Percentiles rank a stretch among this genome's conserved stretches.
phyloP scores from a whole-genome alignment of 2,113 vertebrate genomes.

The Heliornis fulica region DNA sequence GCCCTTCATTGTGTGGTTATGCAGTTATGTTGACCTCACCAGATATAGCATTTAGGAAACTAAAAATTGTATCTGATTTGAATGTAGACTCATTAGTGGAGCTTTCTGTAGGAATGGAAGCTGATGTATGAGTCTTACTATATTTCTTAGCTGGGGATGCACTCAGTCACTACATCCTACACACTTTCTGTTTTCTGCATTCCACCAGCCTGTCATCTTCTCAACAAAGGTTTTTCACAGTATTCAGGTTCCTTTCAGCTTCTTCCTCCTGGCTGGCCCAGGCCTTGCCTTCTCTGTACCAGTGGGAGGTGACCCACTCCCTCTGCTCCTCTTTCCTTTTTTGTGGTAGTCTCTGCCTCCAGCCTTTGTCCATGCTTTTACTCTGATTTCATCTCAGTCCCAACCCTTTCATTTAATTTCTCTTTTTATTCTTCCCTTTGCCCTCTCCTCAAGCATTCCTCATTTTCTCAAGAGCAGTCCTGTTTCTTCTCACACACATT shows the following conservation, averaged over 20 bases:
- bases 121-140: not conserved
- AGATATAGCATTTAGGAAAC: not conserved
- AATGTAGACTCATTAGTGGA: accelerated
- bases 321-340: not conserved
- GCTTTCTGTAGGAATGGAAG: not conserved
- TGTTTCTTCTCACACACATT: not conserved
- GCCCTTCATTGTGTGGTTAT: not conserved
- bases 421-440: not conserved
- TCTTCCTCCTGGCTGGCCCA: not conserved
- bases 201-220: not conserved
- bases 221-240: not conserved
- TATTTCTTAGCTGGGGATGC: not conserved
- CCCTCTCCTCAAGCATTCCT: not conserved
- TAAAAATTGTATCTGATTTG: not conserved
- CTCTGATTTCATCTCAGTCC: not conserved
- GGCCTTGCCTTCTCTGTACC: not conserved
- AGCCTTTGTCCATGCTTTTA: not conserved
- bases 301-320: not conserved
- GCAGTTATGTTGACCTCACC: not conserved
- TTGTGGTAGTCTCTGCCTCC: not conserved
- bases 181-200: not conserved
- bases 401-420: not conserved
- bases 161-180: not conserved
- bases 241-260: not conserved
- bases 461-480: not conserved